phyloP scores from a whole-genome alignment of 37 sponge, comb jelly and placozoan genomes.

The Cliona cf. orientalis region DNA sequence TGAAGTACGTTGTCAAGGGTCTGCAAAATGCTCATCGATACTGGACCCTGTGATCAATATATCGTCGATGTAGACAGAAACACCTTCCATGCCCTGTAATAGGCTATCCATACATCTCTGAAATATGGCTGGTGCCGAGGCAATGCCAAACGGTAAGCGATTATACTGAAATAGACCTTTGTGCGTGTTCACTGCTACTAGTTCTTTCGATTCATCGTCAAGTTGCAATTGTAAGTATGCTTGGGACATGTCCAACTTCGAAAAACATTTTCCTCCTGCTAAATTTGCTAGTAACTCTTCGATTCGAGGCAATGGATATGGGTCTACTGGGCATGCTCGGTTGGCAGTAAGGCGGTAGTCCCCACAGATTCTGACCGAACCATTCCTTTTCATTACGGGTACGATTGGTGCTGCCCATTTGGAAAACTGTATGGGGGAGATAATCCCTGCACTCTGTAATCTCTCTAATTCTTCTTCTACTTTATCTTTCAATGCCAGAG shows the following conservation, averaged over 20 bases:
- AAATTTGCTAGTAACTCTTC: conserved; percentile 39
- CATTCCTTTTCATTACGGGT: conserved; percentile 46
- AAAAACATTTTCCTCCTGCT: conserved; percentile 53
- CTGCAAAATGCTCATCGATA: too few relatives aligned
- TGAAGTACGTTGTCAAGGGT: neutral
- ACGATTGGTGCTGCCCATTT: conserved; percentile 72
- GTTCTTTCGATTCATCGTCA: conserved; percentile 23
- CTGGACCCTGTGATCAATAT: conserved; percentile 6
- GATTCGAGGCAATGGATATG: conserved; percentile 47
- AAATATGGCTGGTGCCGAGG: conserved; percentile 50
- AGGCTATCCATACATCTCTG: conserved; percentile 38
- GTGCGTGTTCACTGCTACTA: conserved; percentile 60
- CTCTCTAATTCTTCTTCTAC: conserved; percentile 42
- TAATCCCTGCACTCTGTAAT: conserved; percentile 32
- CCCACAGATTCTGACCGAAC: conserved; percentile 52
- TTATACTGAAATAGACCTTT: conserved; percentile 37
- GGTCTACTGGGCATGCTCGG: conserved; percentile 30
- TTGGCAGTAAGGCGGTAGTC: conserved; percentile 62
- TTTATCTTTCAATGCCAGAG: conserved; percentile 12
- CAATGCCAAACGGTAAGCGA: conserved; percentile 36
- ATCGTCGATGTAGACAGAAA: conserved; percentile 32
- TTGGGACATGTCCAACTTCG: conserved; percentile 54
- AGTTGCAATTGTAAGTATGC: conserved; percentile 52
- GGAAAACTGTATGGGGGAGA: conserved; percentile 31
- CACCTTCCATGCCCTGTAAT: conserved; percentile 25